Evolutionary conservation across 2,113 vertebrate genomes (phyloP), one percentile per base, ranked within the genome.

Genomic region (Siphamia tubifer): DNA sequence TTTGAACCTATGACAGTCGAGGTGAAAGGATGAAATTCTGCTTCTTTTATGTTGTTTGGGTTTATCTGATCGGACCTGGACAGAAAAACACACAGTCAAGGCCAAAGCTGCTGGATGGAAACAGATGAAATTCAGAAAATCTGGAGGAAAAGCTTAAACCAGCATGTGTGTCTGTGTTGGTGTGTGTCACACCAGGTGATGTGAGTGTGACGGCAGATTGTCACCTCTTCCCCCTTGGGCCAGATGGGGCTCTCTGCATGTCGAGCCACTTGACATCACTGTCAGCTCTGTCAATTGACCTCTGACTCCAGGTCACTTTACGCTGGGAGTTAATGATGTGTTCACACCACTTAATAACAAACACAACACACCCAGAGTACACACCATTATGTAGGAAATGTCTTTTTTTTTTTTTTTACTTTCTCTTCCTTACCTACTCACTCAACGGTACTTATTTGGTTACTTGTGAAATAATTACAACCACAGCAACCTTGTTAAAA

Each of bases 261-360:
- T 74, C 60, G 39, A 72, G 69, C 68, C 84, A 83, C 89, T 91
- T 92, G 92, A 92, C 90, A 89, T 90, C 82, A 40, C 82, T 90
- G 86, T 87, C 90, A 88, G 85, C 71, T 61, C 71, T 78, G 81
- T 90, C 89, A 89, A 74, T 88, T 91, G 89, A 91, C 90, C 92
- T 90, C 81, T 91, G 86, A 85, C 89, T 63, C 53, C 35, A n/a
- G 89, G 88, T 89, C 90, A 78, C 44, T 69, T 77, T 74, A 81
- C 38, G 4, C 68, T 68, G 77, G 38, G 51, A 86, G 77, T 88
- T 92, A 91, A 93, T 92, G 87, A 92, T 90, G 89, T 91, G 85
- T 65, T 79, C 71, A 43, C 58, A 73, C 17, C 69, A 87, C 79
- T 87, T 90, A 79, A 88, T 89, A 77, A 87, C 74, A 79, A 62